Conservation (phyloP, 2,113 vertebrate genomes). For the Caracal caracal region DNA sequence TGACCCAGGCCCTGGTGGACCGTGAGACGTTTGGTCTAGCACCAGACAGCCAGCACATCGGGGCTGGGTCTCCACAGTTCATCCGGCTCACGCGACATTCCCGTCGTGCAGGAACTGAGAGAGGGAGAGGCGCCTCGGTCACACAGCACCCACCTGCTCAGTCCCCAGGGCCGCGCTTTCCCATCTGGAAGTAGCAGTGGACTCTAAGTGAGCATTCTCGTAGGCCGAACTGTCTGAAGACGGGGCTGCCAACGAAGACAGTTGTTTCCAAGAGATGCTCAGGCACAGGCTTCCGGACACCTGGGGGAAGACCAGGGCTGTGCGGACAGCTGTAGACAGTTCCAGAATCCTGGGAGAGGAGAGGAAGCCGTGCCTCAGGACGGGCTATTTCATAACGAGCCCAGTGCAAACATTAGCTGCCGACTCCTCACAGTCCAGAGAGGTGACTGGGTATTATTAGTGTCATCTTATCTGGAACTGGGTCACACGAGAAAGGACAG, state of each 20-base stretch:
- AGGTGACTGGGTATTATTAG: background rate
- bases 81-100: accelerated
- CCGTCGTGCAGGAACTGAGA: background rate
- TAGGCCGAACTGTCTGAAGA: background rate
- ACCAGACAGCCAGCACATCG: background rate
- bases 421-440: background rate
- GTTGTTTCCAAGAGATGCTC: background rate
- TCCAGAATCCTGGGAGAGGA: background rate
- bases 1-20: background rate
- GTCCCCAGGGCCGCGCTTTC: background rate
- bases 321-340: background rate
- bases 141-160: background rate
- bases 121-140: background rate
- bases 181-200: background rate
- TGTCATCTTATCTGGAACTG: slow-evolving; percentile 19
- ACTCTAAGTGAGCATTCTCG: background rate
- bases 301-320: background rate
- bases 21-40: background rate
- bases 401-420: background rate
- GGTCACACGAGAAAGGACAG: slow-evolving; percentile 16
- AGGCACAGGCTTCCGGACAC: background rate
- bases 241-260: background rate
- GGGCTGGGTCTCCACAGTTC: background rate
- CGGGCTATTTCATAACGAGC: slow-evolving; percentile 20
- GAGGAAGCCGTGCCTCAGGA: background rate